Evolutionary conservation across 2,797 vertebrate species (phyloP).

Genomic region (Thaleichthys pacificus): DNA sequence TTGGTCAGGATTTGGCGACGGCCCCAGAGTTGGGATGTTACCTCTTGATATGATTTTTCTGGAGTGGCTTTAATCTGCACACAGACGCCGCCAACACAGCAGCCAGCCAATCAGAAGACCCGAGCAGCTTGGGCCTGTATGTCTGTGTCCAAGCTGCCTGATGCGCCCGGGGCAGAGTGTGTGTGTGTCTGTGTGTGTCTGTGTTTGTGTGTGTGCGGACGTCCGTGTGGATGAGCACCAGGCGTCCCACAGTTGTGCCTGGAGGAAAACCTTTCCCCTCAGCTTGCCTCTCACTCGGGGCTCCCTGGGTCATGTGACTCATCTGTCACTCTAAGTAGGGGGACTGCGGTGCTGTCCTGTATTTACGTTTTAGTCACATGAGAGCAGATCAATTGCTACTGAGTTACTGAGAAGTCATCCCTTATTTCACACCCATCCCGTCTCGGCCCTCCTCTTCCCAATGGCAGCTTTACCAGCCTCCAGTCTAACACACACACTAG

Average conservation of each 20-base stretch:
- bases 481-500: background rate
- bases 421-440: background rate
- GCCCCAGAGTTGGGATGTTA: slow-evolving; percentile 54
- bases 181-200: slow-evolving; percentile 18
- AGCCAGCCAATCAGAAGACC: slow-evolving; percentile 26
- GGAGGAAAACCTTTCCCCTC: background rate
- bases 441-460: slow-evolving; percentile 2
- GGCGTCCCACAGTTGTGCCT: background rate
- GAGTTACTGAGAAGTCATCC: background rate
- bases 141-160: too few species aligned
- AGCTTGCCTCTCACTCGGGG: background rate
- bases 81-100: slow-evolving; percentile 62
- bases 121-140: too few species aligned
- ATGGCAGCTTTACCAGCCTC: background rate
- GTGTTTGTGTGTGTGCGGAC: background rate
- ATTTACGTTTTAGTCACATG: background rate
- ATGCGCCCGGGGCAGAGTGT: too few species aligned
- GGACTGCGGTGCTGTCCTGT: slow-evolving; percentile 11
- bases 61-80: slow-evolving; percentile 57
- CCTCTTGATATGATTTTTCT: slow-evolving; percentile 66
- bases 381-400: background rate
- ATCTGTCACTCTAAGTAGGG: slow-evolving; percentile 2
- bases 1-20: slow-evolving; percentile 58
- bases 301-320: slow-evolving; percentile 9
- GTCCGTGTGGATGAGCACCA: background rate